Evolutionary conservation across 2,797 vertebrate species (phyloP).

Genomic region (Ataeniobius toweri): DNA sequence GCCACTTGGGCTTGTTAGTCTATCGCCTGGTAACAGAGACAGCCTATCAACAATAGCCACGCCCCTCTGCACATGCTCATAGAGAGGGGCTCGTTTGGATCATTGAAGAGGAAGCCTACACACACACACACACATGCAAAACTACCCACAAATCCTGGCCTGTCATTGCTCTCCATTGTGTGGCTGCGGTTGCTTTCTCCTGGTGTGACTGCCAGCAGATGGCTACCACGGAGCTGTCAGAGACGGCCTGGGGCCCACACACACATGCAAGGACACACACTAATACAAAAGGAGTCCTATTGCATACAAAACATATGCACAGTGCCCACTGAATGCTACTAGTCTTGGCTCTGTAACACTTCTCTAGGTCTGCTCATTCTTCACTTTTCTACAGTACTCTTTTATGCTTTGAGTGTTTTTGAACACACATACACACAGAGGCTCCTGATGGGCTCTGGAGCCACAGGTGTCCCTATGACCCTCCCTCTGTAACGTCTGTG

Average conservation of each 20-base stretch:
- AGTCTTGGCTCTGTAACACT: conserved; percentile 46
- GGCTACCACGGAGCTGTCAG: conserved; percentile 80
- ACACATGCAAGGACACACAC: conserved; percentile 49
- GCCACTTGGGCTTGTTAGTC: conserved; percentile 78
- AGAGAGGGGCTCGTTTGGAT: conserved; percentile 73
- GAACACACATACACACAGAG: conserved; percentile 31
- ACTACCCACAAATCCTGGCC: conserved; percentile 78
- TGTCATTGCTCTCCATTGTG: conserved; percentile 83
- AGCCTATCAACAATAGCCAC: conserved; percentile 81
- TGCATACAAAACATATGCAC: conserved; percentile 78
- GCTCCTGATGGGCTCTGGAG: conserved; percentile 51
- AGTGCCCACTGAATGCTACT: conserved; percentile 53
- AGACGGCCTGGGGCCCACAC: conserved; percentile 78
- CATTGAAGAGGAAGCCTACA: conserved; percentile 64
- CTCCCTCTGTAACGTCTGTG: conserved; percentile 74
- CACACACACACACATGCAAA: conserved; percentile 40
- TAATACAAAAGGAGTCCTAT: conserved; percentile 73
- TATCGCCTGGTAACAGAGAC: conserved; percentile 82
- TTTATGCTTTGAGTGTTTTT: conserved; percentile 27
- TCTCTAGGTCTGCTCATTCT: conserved; percentile 35
- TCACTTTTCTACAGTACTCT: conserved; percentile 26
- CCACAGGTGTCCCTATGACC: conserved; percentile 73
- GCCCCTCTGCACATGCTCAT: conserved; percentile 79
- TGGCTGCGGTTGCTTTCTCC: conserved; percentile 81
- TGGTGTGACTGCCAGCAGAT: conserved; percentile 85